Conservation (phyloP, 2,113 vertebrate genomes). For the Furnarius figulus region DNA sequence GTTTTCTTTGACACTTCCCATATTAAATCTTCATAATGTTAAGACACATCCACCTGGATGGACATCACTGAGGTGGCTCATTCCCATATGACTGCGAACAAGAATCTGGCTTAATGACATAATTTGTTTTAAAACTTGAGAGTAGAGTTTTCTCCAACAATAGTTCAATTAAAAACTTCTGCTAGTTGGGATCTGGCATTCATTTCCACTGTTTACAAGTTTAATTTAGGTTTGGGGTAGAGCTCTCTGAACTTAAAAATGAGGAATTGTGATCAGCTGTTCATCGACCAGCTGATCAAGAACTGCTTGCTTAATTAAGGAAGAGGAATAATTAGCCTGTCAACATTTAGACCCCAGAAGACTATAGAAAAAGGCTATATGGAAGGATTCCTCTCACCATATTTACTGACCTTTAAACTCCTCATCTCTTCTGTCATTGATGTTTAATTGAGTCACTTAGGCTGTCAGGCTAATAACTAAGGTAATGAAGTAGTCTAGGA, state of each 20-base stretch:
- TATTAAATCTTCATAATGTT: neutral
- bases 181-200: slow-evolving; percentile 49
- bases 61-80: neutral
- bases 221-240: slow-evolving; percentile 62
- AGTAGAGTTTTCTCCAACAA: neutral
- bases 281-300: slow-evolving; percentile 71
- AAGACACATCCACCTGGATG: neutral
- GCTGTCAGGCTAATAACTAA: slow-evolving; percentile 83
- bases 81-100: neutral
- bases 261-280: slow-evolving; percentile 65
- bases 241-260: slow-evolving; percentile 66
- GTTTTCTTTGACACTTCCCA: neutral
- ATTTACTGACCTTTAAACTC: slow-evolving; percentile 92
- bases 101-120: neutral
- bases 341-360: slow-evolving; percentile 85
- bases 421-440: slow-evolving; percentile 83
- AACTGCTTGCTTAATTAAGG: slow-evolving; percentile 73
- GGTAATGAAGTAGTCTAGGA: slow-evolving; percentile 87
- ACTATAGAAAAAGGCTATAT: slow-evolving; percentile 72
- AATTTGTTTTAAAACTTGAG: neutral
- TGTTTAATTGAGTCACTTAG: slow-evolving; percentile 87
- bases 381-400: slow-evolving; percentile 85
- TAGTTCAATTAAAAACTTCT: slow-evolving; percentile 59
- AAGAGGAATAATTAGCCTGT: slow-evolving; percentile 91
- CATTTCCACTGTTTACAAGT: slow-evolving; percentile 69